A percentile compares a stretch with the other conserved stretches of the same genome.
Conservation (phyloP, 2,797 vertebrate species). For the Jordanella pulchra region DNA sequence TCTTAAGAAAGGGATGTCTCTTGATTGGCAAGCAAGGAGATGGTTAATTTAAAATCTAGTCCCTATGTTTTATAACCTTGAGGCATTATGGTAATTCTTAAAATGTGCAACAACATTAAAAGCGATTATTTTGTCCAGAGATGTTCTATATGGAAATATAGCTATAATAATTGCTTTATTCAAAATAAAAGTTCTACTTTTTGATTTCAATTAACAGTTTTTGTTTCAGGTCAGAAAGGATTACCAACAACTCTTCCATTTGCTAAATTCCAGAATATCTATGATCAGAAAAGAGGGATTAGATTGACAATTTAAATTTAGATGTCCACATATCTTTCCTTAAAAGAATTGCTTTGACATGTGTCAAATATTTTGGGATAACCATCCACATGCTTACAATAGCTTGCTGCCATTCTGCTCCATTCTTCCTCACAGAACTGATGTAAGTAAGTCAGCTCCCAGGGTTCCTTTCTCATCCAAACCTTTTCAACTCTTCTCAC, state of each 20-base stretch:
- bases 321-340: background rate
- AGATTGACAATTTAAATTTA: no score
- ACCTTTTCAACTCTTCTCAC: background rate
- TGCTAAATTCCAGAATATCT: background rate
- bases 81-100: background rate
- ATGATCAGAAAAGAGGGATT: no score
- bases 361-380: background rate
- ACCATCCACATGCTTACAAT: background rate
- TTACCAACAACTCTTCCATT: background rate
- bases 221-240: background rate
- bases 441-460: background rate
- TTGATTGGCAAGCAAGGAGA: constrained; percentile 29
- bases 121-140: background rate
- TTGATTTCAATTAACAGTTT: background rate
- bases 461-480: background rate
- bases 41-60: constrained; percentile 26
- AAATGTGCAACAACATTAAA: constrained; percentile 18
- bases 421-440: background rate
- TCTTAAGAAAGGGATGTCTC: constrained; percentile 22
- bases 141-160: background rate
- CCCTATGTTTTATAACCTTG: constrained; percentile 7
- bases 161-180: no score
- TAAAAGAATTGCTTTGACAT: background rate
- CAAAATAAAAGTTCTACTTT: no score
- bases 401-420: no score